Evolutionary conservation across 1,140 invertebrate genomes (phyloP).

Genomic region (Panagrolaimus sp.): DNA sequence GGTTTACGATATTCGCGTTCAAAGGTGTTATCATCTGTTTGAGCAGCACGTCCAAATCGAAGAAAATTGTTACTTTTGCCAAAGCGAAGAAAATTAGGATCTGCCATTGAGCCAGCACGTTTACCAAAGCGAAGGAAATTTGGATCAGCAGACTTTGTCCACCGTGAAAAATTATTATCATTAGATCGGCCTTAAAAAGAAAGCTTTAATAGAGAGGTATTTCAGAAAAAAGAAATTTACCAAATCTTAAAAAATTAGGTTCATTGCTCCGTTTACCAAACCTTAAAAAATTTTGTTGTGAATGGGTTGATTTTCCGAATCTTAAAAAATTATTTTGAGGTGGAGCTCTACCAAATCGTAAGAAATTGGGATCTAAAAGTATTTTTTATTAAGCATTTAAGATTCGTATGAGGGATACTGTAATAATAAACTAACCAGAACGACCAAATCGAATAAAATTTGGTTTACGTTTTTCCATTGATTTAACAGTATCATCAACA

Average conservation of each 20-base stretch:
- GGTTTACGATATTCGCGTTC: slow-evolving; percentile 46
- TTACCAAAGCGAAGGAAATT: slow-evolving; percentile 51
- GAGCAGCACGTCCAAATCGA: slow-evolving; percentile 34
- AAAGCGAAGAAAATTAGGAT: slow-evolving; percentile 45
- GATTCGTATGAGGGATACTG: not conserved
- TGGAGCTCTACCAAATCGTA: slow-evolving; percentile 40
- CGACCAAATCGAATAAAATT: slow-evolving; percentile 50
- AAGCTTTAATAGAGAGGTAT: not conserved
- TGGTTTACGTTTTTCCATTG: slow-evolving; percentile 51
- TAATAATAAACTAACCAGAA: slow-evolving; percentile 17
- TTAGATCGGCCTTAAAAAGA: not conserved
- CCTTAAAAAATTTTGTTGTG: slow-evolving; percentile 37
- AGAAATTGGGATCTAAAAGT: slow-evolving; percentile 37
- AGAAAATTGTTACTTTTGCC: slow-evolving; percentile 41
- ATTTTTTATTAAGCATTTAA: not conserved
- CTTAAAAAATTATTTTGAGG: slow-evolving; percentile 13
- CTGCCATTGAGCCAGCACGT: not conserved
- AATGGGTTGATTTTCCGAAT: slow-evolving; percentile 19
- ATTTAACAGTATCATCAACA: slow-evolving; percentile 31
- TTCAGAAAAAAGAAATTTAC: slow-evolving; percentile 19
- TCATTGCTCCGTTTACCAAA: slow-evolving; percentile 37
- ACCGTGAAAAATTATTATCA: slow-evolving; percentile 12
- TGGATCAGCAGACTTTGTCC: slow-evolving; percentile 26
- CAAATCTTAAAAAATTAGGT: slow-evolving; percentile 50
- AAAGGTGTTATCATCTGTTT: slow-evolving; percentile 30